These are phyloP conservation scores for Istiophorus platypterus DNA, from an alignment of 2,113 vertebrate genomes.

Conservation along the genomic window DNA sequence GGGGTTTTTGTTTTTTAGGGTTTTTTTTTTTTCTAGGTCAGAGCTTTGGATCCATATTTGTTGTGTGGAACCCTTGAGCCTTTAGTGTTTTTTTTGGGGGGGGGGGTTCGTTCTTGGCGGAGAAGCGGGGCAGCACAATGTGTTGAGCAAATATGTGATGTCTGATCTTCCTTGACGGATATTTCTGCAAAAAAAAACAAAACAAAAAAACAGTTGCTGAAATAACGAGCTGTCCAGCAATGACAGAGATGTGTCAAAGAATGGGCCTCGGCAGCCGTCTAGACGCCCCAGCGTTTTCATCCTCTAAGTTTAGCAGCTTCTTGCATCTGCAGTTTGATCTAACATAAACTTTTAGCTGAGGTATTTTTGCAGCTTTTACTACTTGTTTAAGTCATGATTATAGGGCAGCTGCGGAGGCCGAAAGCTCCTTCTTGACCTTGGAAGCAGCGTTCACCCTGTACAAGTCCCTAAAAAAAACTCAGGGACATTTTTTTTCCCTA, in stretches of 20 bases:
- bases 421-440: neutral
- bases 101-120: too few relatives aligned
- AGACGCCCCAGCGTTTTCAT: too few relatives aligned
- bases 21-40: conserved; percentile 26
- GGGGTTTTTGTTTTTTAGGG: neutral
- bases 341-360: neutral
- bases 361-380: too few relatives aligned
- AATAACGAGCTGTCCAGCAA: too few relatives aligned
- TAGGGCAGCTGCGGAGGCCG: neutral
- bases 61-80: neutral
- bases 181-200: neutral
- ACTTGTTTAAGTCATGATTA: neutral
- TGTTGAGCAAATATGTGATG: neutral
- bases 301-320: too few relatives aligned
- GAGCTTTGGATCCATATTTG: conserved; percentile 14
- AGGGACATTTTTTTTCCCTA: neutral
- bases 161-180: neutral
- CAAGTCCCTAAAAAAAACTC: too few relatives aligned
- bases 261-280: neutral
- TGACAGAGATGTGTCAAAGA: neutral
- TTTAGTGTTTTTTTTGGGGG: neutral
- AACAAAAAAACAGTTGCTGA: too few relatives aligned
- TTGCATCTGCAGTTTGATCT: neutral
- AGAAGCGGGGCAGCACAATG: neutral
- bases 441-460: too few relatives aligned